Percentiles rank a stretch among this genome's conserved stretches.
Evolutionary conservation across 92 coral and sea anemone genomes (phyloP).

Genomic region (Actinernus sp.): DNA sequence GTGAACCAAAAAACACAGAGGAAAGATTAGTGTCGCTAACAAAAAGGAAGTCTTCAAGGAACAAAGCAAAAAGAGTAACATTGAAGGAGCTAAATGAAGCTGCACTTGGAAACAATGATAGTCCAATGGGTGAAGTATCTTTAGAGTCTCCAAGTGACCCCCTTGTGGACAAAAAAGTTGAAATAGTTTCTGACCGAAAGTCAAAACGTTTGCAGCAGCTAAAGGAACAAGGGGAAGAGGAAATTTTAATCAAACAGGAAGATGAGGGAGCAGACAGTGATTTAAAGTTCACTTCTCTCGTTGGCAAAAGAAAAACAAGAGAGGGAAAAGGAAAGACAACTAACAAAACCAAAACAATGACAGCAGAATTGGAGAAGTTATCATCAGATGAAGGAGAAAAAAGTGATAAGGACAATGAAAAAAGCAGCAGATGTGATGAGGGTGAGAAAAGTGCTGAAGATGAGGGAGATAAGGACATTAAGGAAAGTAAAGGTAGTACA

Average conservation of each 20-base stretch:
- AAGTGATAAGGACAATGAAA: constrained; percentile 28
- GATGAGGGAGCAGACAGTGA: neutral
- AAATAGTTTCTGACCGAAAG: too few species aligned
- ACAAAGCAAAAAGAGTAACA: too few species aligned
- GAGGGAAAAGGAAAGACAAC: neutral
- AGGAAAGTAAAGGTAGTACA: neutral
- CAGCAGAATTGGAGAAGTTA: neutral
- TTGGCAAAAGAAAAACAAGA: neutral
- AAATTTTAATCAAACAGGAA: too few species aligned
- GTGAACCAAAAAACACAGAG: neutral
- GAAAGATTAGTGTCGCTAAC: neutral
- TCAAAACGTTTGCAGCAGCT: constrained; percentile 82
- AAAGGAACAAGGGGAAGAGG: constrained; percentile 47
- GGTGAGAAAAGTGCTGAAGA: constrained; percentile 7
- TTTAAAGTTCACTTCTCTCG: too few species aligned
- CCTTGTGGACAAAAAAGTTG: too few species aligned
- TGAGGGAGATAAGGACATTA: neutral
- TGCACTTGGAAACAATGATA: too few species aligned
- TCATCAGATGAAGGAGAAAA: neutral
- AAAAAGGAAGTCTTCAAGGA: too few species aligned
- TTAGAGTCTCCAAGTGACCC: too few species aligned
- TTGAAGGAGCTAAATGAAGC: too few species aligned
- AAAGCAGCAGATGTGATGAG: constrained; percentile 1
- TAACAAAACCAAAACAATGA: neutral
- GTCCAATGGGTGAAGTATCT: too few species aligned